Percentiles rank a stretch among this genome's conserved stretches.
These are phyloP conservation scores for Holacanthus passer DNA, from an alignment of 2,113 vertebrate genomes.

Conservation along the genomic window DNA sequence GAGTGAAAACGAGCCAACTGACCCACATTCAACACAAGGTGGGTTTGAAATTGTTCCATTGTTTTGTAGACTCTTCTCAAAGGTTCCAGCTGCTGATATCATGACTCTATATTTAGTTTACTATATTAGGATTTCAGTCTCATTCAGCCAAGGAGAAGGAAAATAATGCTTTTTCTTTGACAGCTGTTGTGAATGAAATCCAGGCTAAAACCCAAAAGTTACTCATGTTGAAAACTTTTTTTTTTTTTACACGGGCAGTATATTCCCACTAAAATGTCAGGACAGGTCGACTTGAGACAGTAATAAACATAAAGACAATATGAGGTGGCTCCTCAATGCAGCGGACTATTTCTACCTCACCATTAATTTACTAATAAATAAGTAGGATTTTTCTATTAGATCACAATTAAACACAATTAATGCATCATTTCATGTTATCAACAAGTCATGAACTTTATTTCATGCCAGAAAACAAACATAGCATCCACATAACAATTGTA, in stretches of 20 bases:
- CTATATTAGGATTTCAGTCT: slow-evolving; percentile 10
- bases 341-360: not conserved
- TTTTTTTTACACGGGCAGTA: no score
- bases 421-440: slow-evolving; percentile 29
- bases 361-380: not conserved
- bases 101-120: slow-evolving; percentile 28
- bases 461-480: slow-evolving; percentile 78
- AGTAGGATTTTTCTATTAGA: not conserved
- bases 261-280: not conserved
- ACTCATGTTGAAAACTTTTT: not conserved
- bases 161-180: slow-evolving; percentile 32
- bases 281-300: not conserved
- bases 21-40: slow-evolving; percentile 19
- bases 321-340: not conserved
- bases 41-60: slow-evolving; percentile 7
- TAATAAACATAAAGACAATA: not conserved
- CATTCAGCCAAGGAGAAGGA: slow-evolving; percentile 4
- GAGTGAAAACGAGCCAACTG: slow-evolving; percentile 27
- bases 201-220: not conserved
- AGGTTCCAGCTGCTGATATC: slow-evolving; percentile 27
- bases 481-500: slow-evolving; percentile 71
- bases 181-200: not conserved
- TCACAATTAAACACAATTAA: slow-evolving; percentile 5
- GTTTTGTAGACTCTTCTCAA: slow-evolving; percentile 9
- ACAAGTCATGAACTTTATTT: slow-evolving; percentile 79